Base-by-base conservation (phyloP, 2,113 vertebrate genomes). In the Procavia capensis region DNA sequence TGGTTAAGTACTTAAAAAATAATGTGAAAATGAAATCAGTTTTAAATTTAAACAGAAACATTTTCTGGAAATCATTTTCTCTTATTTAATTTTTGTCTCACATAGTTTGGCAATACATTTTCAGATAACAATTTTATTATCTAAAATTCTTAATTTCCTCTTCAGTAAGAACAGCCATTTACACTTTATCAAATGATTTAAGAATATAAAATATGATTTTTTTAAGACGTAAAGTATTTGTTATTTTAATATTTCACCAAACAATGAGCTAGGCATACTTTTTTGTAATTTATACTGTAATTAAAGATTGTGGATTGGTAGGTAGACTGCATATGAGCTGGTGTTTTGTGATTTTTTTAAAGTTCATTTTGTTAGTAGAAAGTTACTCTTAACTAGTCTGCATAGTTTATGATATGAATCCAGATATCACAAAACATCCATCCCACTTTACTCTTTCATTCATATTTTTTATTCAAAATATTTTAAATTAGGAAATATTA, bases 181-280 rank as follows among this genome's bases (percentile, higher is more conserved):
- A n/a, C 3, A 50, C 64, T 84, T 89, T 84, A 75, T 59, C 9
- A n/a, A 85, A 45, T 41, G 22, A 63, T 27, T 76, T 50, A 17
- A 29, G 19, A 63, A 63, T 63, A 29, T 72, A 72, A 50, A 86
- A 92, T 39, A 50, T 93, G 13, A 22, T 8, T 43, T 76, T 74
- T 94, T 54, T 39, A 90, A n/a, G 6, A 64, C 64, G 78, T 57
- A 50, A 78, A 76, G 54, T 29, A 29, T 74, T 47, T 79, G 16
- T 57, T 34, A 47, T 64, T 83, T 95, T 90, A 20, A 50, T 75
- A 59, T 87, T 74, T 88, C 66, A 50, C 31, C 88, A 43, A 93
- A 64, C 29, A 95, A 29, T 43, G 22, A 83, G 34, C 4, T 31
- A 61, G 9, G 78, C 19, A 61, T 17, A 47, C 54, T n/a, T 76